These are phyloP conservation scores for Sus cebifrons DNA, from an alignment of 2,797 vertebrate genomes.

Conservation along the genomic window DNA sequence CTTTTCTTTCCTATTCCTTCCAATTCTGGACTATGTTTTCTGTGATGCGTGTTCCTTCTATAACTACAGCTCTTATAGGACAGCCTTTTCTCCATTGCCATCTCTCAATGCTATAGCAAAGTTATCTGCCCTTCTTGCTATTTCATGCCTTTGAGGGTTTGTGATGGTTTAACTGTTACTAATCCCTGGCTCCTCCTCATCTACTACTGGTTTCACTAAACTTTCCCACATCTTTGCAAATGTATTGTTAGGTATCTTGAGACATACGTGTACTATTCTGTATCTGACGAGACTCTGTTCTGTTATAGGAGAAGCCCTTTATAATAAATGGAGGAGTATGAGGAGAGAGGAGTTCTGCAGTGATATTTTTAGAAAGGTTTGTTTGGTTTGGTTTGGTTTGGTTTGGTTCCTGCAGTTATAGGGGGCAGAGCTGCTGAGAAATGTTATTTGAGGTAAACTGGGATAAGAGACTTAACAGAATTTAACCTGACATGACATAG, in stretches of 20 bases:
- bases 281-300: not conserved
- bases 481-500: not conserved
- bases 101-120: not conserved
- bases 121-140: not conserved
- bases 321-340: not conserved
- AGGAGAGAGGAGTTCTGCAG: not conserved
- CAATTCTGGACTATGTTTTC: not conserved
- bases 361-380: not conserved
- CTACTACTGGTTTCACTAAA: slow-evolving; percentile 28
- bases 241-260: not conserved
- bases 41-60: not conserved
- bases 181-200: not conserved
- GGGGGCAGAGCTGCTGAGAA: not conserved
- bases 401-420: not conserved
- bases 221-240: slow-evolving; percentile 34
- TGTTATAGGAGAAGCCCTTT: not conserved
- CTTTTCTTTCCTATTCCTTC: not conserved
- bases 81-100: not conserved
- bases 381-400: not conserved
- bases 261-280: not conserved
- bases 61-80: not conserved
- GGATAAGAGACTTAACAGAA: slow-evolving; percentile 34
- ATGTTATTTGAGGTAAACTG: slow-evolving; percentile 44
- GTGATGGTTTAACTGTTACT: not conserved
- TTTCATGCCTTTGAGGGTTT: not conserved